phyloP scores from a whole-genome alignment of 2,797 vertebrate genomes.

The Prunella strophiata region DNA sequence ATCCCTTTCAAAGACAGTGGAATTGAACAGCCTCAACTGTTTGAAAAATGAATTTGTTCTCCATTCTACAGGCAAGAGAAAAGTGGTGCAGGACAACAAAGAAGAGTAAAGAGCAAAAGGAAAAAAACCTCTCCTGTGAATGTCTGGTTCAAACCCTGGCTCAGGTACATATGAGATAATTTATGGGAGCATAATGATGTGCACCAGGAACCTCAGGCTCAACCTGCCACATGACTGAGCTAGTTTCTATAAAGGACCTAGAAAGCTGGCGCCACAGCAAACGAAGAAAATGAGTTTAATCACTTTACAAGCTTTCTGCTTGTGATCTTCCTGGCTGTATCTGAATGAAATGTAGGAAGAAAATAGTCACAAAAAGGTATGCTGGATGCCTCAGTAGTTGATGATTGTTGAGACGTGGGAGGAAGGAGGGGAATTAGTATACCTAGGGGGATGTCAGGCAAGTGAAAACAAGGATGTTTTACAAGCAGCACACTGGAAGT shows the following conservation, averaged over 20 bases:
- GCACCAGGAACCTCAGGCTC: conserved; percentile 78
- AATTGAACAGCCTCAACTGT: background rate
- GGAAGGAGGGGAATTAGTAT: background rate
- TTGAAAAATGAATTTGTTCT: background rate
- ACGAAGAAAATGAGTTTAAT: conserved; percentile 87
- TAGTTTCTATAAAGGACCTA: conserved; percentile 83
- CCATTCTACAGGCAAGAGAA: background rate
- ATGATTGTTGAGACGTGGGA: conserved; percentile 35
- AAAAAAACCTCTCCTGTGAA: conserved; percentile 26
- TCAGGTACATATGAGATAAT: conserved; percentile 67
- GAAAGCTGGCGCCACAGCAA: conserved; percentile 84
- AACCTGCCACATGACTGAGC: conserved; percentile 78
- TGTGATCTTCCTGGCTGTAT: conserved; percentile 78
- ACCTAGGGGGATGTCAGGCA: conserved; percentile 70
- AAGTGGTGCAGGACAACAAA: background rate
- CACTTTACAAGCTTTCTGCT: conserved; percentile 77
- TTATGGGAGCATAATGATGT: conserved; percentile 78
- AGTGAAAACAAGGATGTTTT: conserved; percentile 85
- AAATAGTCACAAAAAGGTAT: conserved; percentile 77
- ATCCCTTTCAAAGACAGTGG: background rate
- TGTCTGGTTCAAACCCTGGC: conserved; percentile 38
- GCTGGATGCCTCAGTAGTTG: conserved; percentile 78
- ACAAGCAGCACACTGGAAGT: background rate
- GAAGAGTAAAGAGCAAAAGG: background rate
- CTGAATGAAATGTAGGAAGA: conserved; percentile 77